Base-by-base conservation (phyloP, 2,888 invertebrate genomes). In the Thumatha senex region DNA sequence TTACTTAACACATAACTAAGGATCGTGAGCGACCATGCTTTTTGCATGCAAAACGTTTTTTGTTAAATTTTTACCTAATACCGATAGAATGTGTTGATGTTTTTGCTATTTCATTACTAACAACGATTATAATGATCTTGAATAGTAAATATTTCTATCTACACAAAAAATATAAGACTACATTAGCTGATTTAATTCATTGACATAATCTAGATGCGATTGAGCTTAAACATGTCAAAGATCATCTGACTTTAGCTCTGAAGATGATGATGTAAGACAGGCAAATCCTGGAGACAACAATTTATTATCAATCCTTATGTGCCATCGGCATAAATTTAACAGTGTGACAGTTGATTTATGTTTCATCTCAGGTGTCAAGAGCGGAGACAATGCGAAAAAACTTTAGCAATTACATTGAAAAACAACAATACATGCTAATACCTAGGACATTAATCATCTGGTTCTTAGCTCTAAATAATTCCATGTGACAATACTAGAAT, bases 301-400 rank as follows among this genome's bases (percentile, higher is more conserved):
- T 82, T 82, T 83, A 86, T 86, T 72, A 76, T 74, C 70, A 61
- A 67, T 73, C 76, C 80, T 82, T 82, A 81, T 83, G 74, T 72
- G 72, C 68, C 72, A 74, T 75, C 79, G 76, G 74, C 78, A 82
- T 73, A 79, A 76, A 82, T 82, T 78, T 75, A 75, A 76, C 75
- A 76, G 78, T 76, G 76, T 86, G 89, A 89, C 88, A 89, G 78
- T 84, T 88, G 89, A 89, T 89, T 89, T 86, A 90, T 89, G 72
- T 70, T 70, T 61, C 59, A 70, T 70, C 82, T 82, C 86, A 85
- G 86, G 86, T 88, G 88, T 86, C 85, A 87, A 83, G 77, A 82
- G 61, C 70, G 66, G 69, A 78, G 78, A 80, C 80, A 74, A 67
- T 70, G 71, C 68, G 79, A 81, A 81, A 46, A 82, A 82, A 80